phyloP scores from a whole-genome alignment of 2,888 invertebrate genomes.

The Hetaerina titia region DNA sequence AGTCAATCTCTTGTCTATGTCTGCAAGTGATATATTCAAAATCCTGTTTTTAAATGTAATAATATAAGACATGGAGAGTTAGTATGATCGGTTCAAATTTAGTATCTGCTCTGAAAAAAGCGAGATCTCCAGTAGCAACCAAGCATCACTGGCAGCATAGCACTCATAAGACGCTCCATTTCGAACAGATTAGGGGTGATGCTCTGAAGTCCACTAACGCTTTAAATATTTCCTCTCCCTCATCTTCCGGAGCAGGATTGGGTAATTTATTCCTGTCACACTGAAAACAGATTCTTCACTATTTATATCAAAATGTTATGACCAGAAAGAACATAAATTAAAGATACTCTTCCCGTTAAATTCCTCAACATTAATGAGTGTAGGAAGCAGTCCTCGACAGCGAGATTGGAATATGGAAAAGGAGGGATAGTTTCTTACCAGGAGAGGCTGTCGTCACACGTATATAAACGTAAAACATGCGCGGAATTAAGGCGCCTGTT shows the following conservation, averaged over 20 bases:
- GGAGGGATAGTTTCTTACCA: no score
- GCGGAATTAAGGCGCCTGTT: no score
- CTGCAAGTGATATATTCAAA: neutral
- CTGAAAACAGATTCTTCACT: neutral
- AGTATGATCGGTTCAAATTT: neutral
- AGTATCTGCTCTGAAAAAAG: neutral
- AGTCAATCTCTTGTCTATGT: no score
- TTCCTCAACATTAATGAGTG: neutral
- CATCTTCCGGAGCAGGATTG: neutral
- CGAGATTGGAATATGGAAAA: neutral
- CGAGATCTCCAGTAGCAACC: neutral
- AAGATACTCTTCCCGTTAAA: neutral
- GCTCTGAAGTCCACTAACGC: neutral
- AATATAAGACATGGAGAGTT: neutral
- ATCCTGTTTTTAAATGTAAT: neutral
- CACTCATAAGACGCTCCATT: slow-evolving; percentile 8
- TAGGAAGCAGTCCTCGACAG: neutral
- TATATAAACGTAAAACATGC: no score
- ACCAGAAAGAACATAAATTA: neutral
- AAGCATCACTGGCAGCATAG: neutral
- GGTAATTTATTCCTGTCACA: neutral
- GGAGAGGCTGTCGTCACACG: no score
- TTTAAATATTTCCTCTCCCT: neutral
- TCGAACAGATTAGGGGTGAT: slow-evolving; percentile 4
- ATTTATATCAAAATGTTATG: neutral